Conservation (phyloP, 2,113 vertebrate species). For the Anthoscopus minutus region DNA sequence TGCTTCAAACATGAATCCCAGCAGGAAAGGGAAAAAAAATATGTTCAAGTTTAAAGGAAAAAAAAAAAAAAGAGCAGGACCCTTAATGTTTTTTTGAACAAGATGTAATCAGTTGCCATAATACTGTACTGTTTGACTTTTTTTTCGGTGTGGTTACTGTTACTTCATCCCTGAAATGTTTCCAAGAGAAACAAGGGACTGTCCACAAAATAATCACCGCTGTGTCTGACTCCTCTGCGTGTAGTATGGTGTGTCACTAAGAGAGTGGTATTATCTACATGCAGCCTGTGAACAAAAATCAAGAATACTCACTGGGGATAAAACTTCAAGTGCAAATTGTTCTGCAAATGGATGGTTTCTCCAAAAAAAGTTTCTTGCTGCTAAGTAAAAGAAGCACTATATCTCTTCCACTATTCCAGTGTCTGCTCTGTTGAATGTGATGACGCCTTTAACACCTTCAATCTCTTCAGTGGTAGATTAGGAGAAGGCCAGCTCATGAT, state of each 20-base stretch:
- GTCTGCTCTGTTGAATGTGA: not conserved
- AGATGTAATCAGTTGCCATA: slow-evolving; percentile 64
- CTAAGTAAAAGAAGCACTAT: not conserved
- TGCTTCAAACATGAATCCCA: not conserved
- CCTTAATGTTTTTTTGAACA: slow-evolving; percentile 45
- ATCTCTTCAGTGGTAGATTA: not conserved
- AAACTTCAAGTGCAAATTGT: not conserved
- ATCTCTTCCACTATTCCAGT: not conserved
- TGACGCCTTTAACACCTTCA: not conserved
- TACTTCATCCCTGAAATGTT: slow-evolving; percentile 58
- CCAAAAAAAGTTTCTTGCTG: not conserved
- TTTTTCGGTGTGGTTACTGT: slow-evolving; percentile 42
- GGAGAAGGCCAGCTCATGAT: not conserved
- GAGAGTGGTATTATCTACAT: not conserved
- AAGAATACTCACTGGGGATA: not conserved
- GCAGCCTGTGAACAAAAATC: not conserved
- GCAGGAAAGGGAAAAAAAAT: not conserved
- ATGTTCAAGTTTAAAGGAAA: not conserved
- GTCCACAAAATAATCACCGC: slow-evolving; percentile 46
- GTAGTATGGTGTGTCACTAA: slow-evolving; percentile 22
- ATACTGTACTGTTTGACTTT: slow-evolving; percentile 60
- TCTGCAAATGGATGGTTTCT: not conserved
- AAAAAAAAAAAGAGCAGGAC: not conserved
- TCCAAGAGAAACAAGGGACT: slow-evolving; percentile 61
- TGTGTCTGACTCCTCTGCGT: slow-evolving; percentile 50